phyloP scores from a whole-genome alignment of 92 coral and sea anemone genomes.

The Blastomussa wellsi region DNA sequence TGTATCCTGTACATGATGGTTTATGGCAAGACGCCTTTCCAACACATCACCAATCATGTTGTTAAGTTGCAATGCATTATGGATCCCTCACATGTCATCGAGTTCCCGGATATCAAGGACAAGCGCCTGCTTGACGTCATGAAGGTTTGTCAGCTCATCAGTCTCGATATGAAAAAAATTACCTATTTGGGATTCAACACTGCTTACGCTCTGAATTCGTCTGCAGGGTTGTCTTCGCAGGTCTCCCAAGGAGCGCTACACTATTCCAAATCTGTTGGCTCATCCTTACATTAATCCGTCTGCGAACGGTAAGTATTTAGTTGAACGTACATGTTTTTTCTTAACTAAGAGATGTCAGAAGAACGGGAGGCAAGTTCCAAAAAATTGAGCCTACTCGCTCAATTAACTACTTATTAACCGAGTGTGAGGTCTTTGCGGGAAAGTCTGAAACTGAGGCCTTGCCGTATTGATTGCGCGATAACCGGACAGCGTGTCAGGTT shows the following conservation, averaged over 20 bases:
- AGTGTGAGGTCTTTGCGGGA: too few relatives aligned
- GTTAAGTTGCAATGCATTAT: slow-evolving; percentile 87
- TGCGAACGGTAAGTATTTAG: slow-evolving; percentile 51
- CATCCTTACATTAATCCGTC: slow-evolving; percentile 79
- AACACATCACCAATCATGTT: slow-evolving; percentile 91
- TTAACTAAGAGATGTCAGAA: too few relatives aligned
- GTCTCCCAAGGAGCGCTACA: slow-evolving; percentile 84
- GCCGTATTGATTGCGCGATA: too few relatives aligned
- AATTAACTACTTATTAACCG: too few relatives aligned
- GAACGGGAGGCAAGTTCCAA: too few relatives aligned
- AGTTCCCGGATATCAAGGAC: slow-evolving; percentile 77
- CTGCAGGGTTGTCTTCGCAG: slow-evolving; percentile 92
- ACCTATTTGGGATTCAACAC: neutral
- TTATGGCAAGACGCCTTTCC: slow-evolving; percentile 96
- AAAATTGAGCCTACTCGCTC: too few relatives aligned
- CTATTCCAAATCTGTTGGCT: slow-evolving; percentile 77
- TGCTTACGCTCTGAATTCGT: neutral
- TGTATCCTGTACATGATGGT: slow-evolving; percentile 96
- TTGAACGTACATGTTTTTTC: neutral
- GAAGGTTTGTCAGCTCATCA: slow-evolving; percentile 63
- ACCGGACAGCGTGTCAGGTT: too few relatives aligned
- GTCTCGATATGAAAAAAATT: neutral
- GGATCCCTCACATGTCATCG: slow-evolving; percentile 86
- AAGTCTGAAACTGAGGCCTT: too few relatives aligned
- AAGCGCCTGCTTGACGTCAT: slow-evolving; percentile 84